phyloP scores from a whole-genome alignment of 2,797 vertebrate genomes.

The Eulemur coronatus region DNA sequence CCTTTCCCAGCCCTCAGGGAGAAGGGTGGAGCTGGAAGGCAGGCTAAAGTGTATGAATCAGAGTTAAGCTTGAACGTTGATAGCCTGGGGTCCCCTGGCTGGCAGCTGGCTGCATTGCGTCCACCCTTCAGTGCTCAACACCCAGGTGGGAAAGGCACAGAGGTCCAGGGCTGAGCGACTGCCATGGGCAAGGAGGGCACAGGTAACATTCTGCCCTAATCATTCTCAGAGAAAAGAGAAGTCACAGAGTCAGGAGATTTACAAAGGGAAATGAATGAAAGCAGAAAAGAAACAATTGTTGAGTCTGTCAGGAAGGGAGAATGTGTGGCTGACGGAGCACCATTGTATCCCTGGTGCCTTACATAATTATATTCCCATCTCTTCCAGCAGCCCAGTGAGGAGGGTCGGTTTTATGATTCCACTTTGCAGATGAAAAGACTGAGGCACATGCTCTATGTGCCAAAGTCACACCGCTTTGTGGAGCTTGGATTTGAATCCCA shows the following conservation, averaged over 20 bases:
- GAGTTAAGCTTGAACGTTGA: not conserved
- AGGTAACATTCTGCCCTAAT: not conserved
- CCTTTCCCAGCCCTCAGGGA: not conserved
- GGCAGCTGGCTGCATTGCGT: not conserved
- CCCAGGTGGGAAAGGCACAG: not conserved
- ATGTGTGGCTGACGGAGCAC: not conserved
- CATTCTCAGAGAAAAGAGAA: not conserved
- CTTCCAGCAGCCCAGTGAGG: not conserved
- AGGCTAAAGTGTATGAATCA: not conserved
- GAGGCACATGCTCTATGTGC: not conserved
- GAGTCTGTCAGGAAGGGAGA: not conserved
- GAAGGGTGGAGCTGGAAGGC: not conserved
- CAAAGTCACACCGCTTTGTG: not conserved
- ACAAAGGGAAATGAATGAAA: not conserved
- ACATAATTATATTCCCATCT: not conserved
- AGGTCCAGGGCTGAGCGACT: not conserved
- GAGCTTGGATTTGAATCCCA: not conserved
- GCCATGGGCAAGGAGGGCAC: not conserved
- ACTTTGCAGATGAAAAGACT: not conserved
- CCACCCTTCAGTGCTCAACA: not conserved
- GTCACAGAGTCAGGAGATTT: not conserved
- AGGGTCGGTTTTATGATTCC: not conserved
- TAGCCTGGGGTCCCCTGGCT: not conserved
- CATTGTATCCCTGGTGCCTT: not conserved
- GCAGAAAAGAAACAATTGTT: not conserved